These are phyloP conservation scores for Piaya cayana DNA, from an alignment of 2,113 vertebrate genomes.

Conservation along the genomic window DNA sequence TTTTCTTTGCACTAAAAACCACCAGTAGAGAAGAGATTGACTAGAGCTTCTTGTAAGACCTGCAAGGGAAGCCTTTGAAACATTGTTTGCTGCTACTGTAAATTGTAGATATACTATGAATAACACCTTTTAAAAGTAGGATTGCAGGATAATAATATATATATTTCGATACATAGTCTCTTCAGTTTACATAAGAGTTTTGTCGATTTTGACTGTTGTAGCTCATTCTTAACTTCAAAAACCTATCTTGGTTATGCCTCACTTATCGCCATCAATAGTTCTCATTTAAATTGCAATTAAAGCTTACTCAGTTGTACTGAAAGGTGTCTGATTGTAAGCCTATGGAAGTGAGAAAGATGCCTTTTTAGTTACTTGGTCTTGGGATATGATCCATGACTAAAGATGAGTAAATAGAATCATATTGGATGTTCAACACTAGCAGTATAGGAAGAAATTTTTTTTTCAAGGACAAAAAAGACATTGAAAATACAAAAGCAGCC, in stretches of 20 bases:
- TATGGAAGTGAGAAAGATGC: background rate
- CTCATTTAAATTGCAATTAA: background rate
- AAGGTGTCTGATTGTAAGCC: background rate
- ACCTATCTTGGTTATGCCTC: background rate
- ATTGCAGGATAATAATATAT: background rate
- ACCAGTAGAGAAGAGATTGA: background rate
- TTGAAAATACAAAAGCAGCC: background rate
- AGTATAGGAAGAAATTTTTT: background rate
- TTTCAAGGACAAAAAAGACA: background rate
- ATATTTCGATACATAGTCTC: background rate
- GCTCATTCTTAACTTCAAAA: background rate
- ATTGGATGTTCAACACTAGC: background rate
- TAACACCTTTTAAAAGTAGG: background rate
- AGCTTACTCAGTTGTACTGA: background rate
- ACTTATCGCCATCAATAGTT: background rate
- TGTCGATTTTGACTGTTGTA: background rate
- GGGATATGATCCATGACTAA: background rate
- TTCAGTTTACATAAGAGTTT: background rate
- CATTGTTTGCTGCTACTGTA: background rate
- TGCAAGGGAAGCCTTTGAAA: background rate
- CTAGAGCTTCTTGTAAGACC: background rate
- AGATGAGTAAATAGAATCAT: background rate
- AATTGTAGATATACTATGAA: background rate
- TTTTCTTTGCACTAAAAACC: background rate
- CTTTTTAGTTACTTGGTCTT: background rate